A percentile compares a stretch with the other conserved stretches of the same genome.
phyloP scores from a whole-genome alignment of 2,888 invertebrate genomes.

The Polydrusus pterygomalis region DNA sequence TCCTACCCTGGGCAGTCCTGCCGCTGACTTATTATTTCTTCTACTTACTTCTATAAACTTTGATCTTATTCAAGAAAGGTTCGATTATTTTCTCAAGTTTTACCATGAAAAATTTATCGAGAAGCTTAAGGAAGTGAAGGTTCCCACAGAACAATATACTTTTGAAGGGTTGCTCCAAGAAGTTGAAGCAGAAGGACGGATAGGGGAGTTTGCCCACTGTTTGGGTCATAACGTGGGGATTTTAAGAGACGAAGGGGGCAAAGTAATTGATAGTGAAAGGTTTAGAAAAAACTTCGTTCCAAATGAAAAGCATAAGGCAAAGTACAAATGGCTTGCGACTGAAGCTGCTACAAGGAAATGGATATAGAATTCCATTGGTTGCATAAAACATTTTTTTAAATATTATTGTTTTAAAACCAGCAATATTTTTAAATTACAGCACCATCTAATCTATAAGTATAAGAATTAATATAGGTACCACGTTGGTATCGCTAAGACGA shows the following conservation, averaged over 20 bases:
- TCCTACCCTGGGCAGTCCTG: constrained; percentile 3
- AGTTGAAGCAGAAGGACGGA: neutral
- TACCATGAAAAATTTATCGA: constrained; percentile 9
- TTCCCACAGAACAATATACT: neutral
- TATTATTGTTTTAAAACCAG: no score
- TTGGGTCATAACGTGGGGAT: neutral
- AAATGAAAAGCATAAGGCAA: no score
- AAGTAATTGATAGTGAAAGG: neutral
- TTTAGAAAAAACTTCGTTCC: no score
- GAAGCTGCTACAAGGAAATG: no score
- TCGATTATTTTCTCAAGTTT: constrained; percentile 27
- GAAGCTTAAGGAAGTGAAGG: neutral
- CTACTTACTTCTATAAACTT: constrained; percentile 30
- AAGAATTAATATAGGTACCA: no score
- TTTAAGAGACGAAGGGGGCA: neutral
- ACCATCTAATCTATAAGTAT: no score
- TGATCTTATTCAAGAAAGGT: constrained; percentile 6
- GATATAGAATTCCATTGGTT: no score
- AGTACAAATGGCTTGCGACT: no score
- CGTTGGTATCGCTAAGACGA: no score
- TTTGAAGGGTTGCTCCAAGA: neutral
- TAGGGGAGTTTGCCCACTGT: neutral
- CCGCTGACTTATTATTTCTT: constrained; percentile 38
- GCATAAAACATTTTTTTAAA: no score
- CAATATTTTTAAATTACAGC: no score